Percentiles rank a stretch among this genome's conserved stretches.
Conservation (phyloP, 2,888 invertebrate genomes). For the Suillia variegata region DNA sequence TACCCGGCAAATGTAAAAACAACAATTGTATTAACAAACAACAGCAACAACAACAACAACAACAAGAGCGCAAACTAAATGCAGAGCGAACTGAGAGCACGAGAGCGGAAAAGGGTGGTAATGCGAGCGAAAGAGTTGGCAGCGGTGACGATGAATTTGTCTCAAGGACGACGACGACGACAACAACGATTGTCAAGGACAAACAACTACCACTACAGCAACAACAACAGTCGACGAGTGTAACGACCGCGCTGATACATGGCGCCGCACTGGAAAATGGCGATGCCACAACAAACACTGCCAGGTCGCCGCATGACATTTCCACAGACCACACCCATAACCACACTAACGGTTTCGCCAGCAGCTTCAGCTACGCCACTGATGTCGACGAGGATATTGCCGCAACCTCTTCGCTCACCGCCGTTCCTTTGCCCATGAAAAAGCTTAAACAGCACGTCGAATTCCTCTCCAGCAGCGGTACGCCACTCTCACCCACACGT, state of each 20-base stretch:
- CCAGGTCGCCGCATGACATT: background rate
- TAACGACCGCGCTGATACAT: conserved; percentile 34
- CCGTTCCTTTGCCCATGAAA: conserved; percentile 44
- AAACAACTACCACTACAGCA: conserved; percentile 24
- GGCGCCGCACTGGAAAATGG: conserved; percentile 13
- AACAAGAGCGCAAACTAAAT: conserved; percentile 17
- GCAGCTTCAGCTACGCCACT: conserved; percentile 41
- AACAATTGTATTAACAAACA: conserved; percentile 54
- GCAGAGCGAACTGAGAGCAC: background rate
- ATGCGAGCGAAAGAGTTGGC: too few relatives aligned
- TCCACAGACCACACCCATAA: background rate
- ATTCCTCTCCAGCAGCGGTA: conserved; percentile 39
- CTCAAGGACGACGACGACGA: background rate
- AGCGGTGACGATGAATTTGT: conserved; percentile 8
- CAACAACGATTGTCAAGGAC: conserved; percentile 17
- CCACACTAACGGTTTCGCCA: conserved; percentile 33
- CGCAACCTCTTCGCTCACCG: conserved; percentile 32
- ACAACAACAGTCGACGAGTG: conserved; percentile 14
- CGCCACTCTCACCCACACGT: conserved; percentile 37
- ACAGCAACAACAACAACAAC: conserved; percentile 30
- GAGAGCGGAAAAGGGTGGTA: background rate
- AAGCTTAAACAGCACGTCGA: conserved; percentile 55
- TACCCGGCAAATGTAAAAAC: conserved; percentile 51
- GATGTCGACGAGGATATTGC: conserved; percentile 37
- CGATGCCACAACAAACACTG: conserved; percentile 13